Conservation (phyloP, 2,113 vertebrate species). For the Ochotona princeps region DNA sequence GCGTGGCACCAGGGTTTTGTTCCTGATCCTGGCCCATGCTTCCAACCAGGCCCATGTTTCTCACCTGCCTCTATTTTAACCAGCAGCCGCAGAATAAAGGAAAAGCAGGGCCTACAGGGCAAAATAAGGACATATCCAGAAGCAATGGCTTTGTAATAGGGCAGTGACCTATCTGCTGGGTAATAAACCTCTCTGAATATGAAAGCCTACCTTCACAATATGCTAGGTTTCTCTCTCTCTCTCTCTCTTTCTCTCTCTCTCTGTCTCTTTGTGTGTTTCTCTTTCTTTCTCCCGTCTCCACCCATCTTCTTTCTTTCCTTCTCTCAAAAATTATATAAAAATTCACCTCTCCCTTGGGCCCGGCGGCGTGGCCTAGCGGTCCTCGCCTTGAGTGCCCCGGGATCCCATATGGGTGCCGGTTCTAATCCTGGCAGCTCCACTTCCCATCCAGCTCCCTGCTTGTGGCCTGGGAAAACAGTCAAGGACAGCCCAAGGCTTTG, state of each 20-base stretch:
- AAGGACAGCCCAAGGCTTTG: no score
- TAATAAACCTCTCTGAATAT: not conserved
- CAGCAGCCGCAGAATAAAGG: not conserved
- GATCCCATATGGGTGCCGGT: no score
- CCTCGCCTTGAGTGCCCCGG: no score
- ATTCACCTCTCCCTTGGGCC: no score
- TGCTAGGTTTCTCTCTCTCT: not conserved
- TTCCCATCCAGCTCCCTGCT: no score
- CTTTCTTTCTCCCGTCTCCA: not conserved
- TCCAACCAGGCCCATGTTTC: not conserved
- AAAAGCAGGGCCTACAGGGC: not conserved
- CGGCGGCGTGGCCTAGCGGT: no score
- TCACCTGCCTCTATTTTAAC: not conserved
- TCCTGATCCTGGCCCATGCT: not conserved
- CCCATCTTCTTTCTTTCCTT: not conserved
- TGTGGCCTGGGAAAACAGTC: no score
- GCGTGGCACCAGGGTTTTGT: not conserved
- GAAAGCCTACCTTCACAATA: not conserved
- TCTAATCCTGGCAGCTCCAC: no score
- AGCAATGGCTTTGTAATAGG: not conserved
- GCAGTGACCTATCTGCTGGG: not conserved
- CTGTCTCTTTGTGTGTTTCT: not conserved
- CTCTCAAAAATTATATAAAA: not conserved
- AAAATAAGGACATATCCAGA: slow-evolving; percentile 2
- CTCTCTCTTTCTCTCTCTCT: not conserved